Evolutionary conservation across 2,797 vertebrate genomes (phyloP).

Genomic region (Sebastes hubbsi): DNA sequence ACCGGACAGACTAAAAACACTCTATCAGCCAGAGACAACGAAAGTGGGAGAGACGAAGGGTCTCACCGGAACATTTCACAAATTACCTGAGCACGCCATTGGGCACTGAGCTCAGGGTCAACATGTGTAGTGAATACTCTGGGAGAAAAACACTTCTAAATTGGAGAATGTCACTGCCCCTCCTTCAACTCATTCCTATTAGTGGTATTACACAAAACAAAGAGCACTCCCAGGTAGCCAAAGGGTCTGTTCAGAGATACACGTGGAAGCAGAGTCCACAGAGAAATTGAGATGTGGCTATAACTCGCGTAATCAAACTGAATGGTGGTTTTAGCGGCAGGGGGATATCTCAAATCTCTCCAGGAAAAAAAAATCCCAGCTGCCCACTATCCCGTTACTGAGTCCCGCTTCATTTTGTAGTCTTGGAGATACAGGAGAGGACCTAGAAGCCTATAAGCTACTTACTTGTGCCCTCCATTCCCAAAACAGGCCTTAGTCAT

Average conservation of each 20-base stretch:
- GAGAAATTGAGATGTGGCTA: constrained; percentile 27
- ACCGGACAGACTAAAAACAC: constrained; percentile 42
- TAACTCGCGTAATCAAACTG: constrained; percentile 20
- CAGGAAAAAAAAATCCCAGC: constrained; percentile 31
- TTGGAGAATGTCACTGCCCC: constrained; percentile 76
- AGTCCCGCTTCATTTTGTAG: constrained; percentile 67
- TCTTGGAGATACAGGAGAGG: constrained; percentile 75
- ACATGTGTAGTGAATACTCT: constrained; percentile 66
- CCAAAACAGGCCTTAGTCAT: constrained; percentile 86
- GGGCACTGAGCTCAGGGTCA: constrained; percentile 49
- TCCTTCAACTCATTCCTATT: constrained; percentile 70
- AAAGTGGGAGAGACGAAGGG: constrained; percentile 21
- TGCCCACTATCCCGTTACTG: constrained; percentile 58
- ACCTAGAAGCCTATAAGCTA: constrained; percentile 79
- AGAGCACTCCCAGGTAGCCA: constrained; percentile 54
- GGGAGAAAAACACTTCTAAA: constrained; percentile 63
- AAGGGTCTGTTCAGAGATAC: constrained; percentile 40
- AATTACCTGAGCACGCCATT: constrained; percentile 57
- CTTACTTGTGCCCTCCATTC: constrained; percentile 77
- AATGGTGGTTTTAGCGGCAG: constrained; percentile 40
- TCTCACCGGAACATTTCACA: constrained; percentile 52
- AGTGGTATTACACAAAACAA: constrained; percentile 49
- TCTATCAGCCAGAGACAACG: constrained; percentile 45
- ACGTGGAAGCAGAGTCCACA: constrained; percentile 16
- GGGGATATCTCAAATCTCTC: constrained; percentile 32